phyloP scores from a whole-genome alignment of 2,113 vertebrate species.

The Syngnathus typhle region DNA sequence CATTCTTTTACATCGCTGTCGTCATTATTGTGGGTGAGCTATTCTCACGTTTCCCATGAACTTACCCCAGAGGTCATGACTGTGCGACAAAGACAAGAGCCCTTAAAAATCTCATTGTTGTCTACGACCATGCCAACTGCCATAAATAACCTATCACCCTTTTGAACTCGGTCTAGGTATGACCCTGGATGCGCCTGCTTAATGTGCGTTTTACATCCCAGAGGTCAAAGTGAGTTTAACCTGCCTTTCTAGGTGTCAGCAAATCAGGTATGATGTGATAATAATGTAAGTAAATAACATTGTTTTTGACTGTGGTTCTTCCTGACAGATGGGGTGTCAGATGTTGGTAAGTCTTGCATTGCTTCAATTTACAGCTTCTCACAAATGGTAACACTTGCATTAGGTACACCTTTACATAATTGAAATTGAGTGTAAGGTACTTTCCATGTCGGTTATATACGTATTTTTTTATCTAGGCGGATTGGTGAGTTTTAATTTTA shows the following conservation, averaged over 20 bases:
- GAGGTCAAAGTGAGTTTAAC: constrained; percentile 42
- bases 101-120: constrained; percentile 39
- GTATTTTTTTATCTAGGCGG: no score
- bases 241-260: background rate
- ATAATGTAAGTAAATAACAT: background rate
- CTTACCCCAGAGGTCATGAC: constrained; percentile 39
- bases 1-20: no score
- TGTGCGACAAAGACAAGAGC: constrained; percentile 18
- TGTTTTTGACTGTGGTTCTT: no score
- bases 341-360: no score
- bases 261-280: background rate
- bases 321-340: no score
- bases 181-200: constrained; percentile 17
- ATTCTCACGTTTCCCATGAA: constrained; percentile 51
- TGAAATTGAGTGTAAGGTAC: no score
- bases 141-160: constrained; percentile 45
- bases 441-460: no score
- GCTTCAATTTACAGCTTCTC: no score
- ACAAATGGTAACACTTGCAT: no score
- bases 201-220: constrained; percentile 10
- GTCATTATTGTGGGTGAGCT: background rate
- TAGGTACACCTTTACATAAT: no score
- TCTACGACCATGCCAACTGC: constrained; percentile 40
- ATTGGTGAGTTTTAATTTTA: no score
- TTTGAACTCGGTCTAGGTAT: constrained; percentile 19